Evolutionary conservation across 2,113 vertebrate species (phyloP), one percentile per base, ranked within the genome.

Genomic region (Anseranas semipalmata): DNA sequence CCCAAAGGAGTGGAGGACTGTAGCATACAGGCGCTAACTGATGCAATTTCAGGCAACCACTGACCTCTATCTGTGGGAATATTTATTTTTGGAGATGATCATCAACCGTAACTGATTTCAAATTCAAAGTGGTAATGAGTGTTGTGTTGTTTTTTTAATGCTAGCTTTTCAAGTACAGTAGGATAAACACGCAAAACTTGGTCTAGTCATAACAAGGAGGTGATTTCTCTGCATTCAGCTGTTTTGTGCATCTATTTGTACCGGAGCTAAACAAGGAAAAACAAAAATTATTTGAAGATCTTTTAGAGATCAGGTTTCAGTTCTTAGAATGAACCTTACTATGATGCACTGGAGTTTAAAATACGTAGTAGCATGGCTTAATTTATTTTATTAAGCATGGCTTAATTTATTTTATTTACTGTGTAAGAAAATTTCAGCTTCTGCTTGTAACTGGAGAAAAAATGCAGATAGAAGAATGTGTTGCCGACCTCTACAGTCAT

Each of bases 31-130:
- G 95, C 79, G 39, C 41, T 58, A 96, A 98, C 97, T 98, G 98
- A 98, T 98, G 97, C 97, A 98, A 98, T 98, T 98, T 97, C 97
- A 98, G 95, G 98, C 97, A 98, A 98, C 97, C 97, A 96, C 87
- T 98, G 98, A 98, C 98, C 98, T 98, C 98, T 97, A n/a, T 98
- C 97, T 98, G 83, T 97, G 97, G 97, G 95, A 98, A 97, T 98
- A 98, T 97, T 98, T 98, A 97, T 98, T 98, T 98, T 97, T 97
- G 89, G 95, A 94, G 94, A 39, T 96, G 95, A 95, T 97, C 89
- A 89, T 89, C 94, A 85, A 76, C 97, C 7, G 0, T 93, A 88
- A 90, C 91, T 70, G 63, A 77, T 97, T 97, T 92, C 74, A 95
- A 20, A 96, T 94, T 96, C 93, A 91, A 90, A 96, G 89, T 53